Base-by-base conservation (phyloP, 2,113 vertebrate genomes). In the Casuarius casuarius region DNA sequence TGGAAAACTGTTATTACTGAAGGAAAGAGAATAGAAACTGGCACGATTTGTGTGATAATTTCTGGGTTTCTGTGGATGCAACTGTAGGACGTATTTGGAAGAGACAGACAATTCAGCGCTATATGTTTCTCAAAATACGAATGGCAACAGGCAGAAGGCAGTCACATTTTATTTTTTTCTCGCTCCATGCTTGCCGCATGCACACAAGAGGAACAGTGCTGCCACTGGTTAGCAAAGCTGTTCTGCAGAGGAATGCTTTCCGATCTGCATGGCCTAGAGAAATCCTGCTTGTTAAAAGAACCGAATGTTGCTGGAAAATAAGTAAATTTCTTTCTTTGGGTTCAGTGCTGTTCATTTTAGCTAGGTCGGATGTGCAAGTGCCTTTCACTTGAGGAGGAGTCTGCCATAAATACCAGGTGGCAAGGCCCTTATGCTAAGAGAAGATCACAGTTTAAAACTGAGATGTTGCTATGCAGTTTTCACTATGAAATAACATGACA, bases 401-500 rank as follows among this genome's bases (percentile, higher is more conserved):
- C 73, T 83, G 40, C 29, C 49, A 9, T 79, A 63, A 79, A 89
- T 56, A 56, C 26, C 58, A 76, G 77, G 62, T 79, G 63, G 73
- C 52, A 31, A 89, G 46, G 61, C 48, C 85, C 81, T 52, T 61
- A 29, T 72, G 17, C 49, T 72, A 79, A 35, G 42, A 58, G 68
- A 71, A 87, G 38, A 89, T 75, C 14, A 66, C 52, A 68, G 31
- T 63, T 88, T 72, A 79, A 72, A 92, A 68, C 17, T 31, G 38
- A 87, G 72, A 56, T 33, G 66, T 83, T 92, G 68, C 75, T 81
- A 82, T 87, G 73, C 54, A 91, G 72, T 87, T 89, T 92, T 86
- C 73, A 68, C 58, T 40, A 76, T 38, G 48, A 83, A 76, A 48
- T 78, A 89, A 61, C 17, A 58, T 72, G 65, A 87, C 49, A 92